Evolutionary conservation across 2,797 vertebrate species (phyloP), one percentile per base, ranked within the genome.

Genomic region (Fistularia tabacaria): DNA sequence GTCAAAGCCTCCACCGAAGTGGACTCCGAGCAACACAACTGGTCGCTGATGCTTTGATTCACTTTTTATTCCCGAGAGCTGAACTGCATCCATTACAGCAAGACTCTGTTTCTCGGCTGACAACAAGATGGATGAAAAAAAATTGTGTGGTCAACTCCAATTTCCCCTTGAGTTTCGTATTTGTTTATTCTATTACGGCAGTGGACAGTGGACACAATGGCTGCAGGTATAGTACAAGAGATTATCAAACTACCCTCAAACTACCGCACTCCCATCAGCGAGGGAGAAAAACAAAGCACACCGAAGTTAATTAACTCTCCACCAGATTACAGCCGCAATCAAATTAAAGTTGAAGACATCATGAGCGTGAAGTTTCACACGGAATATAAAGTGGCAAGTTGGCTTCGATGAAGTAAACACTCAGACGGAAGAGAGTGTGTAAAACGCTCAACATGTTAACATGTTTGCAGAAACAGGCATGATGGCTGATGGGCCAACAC

Each of bases 271-370:
- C 58, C n/a, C 60, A 59, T 83, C 59, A 65, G 77, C 71, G 73
- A 70, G 62, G 66, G 66, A 69, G 73, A 69, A 63, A 74, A 73
- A 80, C 82, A 87, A 87, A 76, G 73, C 78, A 75, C 36, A n/a
- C 76, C 77, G 84, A 88, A 88, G 85, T 88, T 87, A 89, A 90
- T 90, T 89, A 89, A 87, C 65, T 78, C 77, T 76, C 84, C 37
- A 55, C 76, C 77, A 87, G 85, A 90, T 89, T 89, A 87, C 80
- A 77, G 82, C 72, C 67, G 75, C 82, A 83, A 83, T 82, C 82
- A 87, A 90, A 92, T 90, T 87, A 87, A 87, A 90, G 84, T 83
- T 41, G 54, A 77, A 81, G 70, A 85, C 80, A 62, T 68, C 59
- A 73, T n/a, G 69, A 80, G 78, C 71, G 73, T 67, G 71, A 46